Percentiles rank a stretch among this genome's conserved stretches.
Conservation (phyloP, 2,888 invertebrate genomes). For the Nycteola revayana region DNA sequence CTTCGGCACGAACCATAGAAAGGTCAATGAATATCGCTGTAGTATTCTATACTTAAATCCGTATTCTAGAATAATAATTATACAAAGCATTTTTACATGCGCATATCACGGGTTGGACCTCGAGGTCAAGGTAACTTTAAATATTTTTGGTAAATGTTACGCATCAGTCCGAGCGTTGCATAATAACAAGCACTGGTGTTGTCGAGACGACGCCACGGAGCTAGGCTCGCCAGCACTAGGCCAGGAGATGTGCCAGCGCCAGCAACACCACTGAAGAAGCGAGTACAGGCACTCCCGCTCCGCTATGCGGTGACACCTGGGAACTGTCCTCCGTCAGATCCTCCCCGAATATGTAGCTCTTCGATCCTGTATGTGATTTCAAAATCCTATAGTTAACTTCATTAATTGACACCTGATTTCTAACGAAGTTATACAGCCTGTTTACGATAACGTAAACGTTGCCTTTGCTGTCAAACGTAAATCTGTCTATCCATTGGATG, state of each 20-base stretch:
- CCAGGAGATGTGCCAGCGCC: conserved; percentile 61
- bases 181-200: conserved; percentile 44
- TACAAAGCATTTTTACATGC: conserved; percentile 70
- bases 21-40: conserved; percentile 43
- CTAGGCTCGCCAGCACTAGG: conserved; percentile 49
- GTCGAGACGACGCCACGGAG: conserved; percentile 39
- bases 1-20: conserved; percentile 53
- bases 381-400: conserved; percentile 86
- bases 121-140: conserved; percentile 75
- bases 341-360: conserved; percentile 84
- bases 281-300: conserved; percentile 51
- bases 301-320: conserved; percentile 33
- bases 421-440: conserved; percentile 84
- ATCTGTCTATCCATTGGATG: conserved; percentile 88
- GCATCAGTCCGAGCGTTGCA: conserved; percentile 61
- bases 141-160: conserved; percentile 75
- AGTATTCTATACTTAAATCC: conserved; percentile 26
- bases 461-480: conserved; percentile 85
- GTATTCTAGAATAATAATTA: conserved; percentile 40
- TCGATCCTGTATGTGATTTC: conserved; percentile 81
- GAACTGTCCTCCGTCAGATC: conserved; percentile 39
- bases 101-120: conserved; percentile 71
- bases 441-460: conserved; percentile 87
- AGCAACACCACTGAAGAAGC: conserved; percentile 54
- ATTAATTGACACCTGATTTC: conserved; percentile 79